Evolutionary conservation across 1,140 invertebrate species (phyloP).

Genomic region (Panagrolaimus sp.): DNA sequence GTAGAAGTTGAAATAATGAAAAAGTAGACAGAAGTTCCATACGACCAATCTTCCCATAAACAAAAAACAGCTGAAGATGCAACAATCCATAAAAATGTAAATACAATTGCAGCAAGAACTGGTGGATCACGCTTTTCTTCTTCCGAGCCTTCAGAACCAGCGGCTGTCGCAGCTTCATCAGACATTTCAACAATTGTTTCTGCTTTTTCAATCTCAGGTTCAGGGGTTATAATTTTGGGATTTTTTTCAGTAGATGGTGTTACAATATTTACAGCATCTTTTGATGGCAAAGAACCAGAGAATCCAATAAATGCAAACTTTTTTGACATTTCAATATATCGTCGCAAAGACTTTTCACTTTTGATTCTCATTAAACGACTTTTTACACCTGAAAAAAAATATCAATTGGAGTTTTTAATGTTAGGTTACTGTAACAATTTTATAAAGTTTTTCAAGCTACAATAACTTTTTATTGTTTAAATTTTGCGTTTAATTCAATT

Average conservation of each 20-base stretch:
- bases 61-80: constrained; percentile 48
- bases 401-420: background rate
- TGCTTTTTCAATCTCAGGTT: background rate
- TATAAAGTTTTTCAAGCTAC: background rate
- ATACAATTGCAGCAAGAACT: constrained; percentile 30
- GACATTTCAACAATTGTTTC: background rate
- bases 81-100: constrained; percentile 38
- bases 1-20: constrained; percentile 58
- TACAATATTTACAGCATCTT: background rate
- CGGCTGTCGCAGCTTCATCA: background rate
- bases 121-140: constrained; percentile 34
- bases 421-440: background rate
- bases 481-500: too few species aligned
- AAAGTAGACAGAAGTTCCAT: constrained; percentile 54
- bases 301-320: background rate
- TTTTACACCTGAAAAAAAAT: background rate
- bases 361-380: background rate
- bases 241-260: background rate
- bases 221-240: background rate
- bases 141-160: constrained; percentile 20
- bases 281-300: background rate
- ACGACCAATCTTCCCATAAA: constrained; percentile 64
- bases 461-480: too few species aligned
- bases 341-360: background rate
- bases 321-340: background rate